Evolutionary conservation across 2,797 vertebrate genomes (phyloP).

Genomic region (Neostethus bicornis): DNA sequence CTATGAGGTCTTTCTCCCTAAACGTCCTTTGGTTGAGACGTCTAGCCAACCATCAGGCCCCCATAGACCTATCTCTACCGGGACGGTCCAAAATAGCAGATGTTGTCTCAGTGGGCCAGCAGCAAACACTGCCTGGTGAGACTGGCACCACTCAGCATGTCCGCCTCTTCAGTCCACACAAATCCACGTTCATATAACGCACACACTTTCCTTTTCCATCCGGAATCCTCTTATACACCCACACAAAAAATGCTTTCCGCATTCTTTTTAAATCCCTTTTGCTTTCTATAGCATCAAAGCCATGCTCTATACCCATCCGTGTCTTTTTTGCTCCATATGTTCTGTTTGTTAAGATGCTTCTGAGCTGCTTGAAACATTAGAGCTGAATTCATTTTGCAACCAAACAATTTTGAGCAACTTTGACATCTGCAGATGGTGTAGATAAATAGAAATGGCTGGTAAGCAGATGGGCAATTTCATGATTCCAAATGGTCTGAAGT

Average conservation of each 20-base stretch:
- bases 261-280: conserved; percentile 22
- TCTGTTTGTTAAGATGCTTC: conserved; percentile 66
- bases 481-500: background rate
- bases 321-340: conserved; percentile 39
- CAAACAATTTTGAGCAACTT: background rate
- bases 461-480: background rate
- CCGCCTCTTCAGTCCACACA: conserved; percentile 66
- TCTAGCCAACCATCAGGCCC: conserved; percentile 69
- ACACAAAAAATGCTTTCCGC: conserved; percentile 28
- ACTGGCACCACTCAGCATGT: conserved; percentile 69
- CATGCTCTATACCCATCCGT: background rate
- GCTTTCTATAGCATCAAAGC: conserved; percentile 50
- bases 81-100: conserved; percentile 76
- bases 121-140: conserved; percentile 72
- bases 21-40: conserved; percentile 52
- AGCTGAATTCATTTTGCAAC: conserved; percentile 22
- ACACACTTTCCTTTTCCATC: conserved; percentile 10
- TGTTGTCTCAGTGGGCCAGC: conserved; percentile 80
- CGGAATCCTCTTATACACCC: conserved; percentile 15
- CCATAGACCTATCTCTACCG: conserved; percentile 62
- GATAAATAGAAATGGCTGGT: conserved; percentile 8
- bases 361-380: conserved; percentile 54
- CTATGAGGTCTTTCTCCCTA: conserved; percentile 62
- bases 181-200: conserved; percentile 34
- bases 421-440: conserved; percentile 13